phyloP scores from a whole-genome alignment of 2,888 invertebrate species.

The Nowickia ferox region DNA sequence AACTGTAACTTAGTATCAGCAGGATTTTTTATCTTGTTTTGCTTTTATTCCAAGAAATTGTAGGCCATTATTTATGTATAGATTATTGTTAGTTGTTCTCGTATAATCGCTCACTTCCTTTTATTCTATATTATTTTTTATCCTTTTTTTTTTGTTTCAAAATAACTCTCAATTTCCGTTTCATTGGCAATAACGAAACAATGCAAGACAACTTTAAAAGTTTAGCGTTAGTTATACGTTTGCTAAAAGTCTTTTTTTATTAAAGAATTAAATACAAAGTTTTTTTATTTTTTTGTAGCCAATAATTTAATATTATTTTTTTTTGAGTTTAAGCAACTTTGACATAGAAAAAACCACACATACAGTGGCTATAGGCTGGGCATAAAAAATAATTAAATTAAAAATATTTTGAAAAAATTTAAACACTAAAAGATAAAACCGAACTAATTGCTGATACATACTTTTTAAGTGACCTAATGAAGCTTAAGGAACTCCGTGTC shows the following conservation, averaged over 20 bases:
- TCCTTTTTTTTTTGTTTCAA: constrained; percentile 15
- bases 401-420: too few relatives aligned
- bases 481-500: too few relatives aligned
- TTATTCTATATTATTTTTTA: constrained; percentile 15
- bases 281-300: not conserved
- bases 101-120: not conserved
- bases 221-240: constrained; percentile 22
- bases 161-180: constrained; percentile 31
- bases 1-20: not conserved
- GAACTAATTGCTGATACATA: too few relatives aligned
- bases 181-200: constrained; percentile 23
- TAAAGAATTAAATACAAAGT: not conserved
- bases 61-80: not conserved
- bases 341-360: too few relatives aligned
- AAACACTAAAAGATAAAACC: too few relatives aligned
- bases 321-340: not conserved
- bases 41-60: not conserved
- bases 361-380: too few relatives aligned
- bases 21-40: constrained; percentile 5
- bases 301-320: not conserved
- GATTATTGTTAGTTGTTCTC: constrained; percentile 9
- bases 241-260: not conserved
- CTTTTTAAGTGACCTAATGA: too few relatives aligned
- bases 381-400: too few relatives aligned
- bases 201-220: constrained; percentile 23